Evolutionary conservation across 2,113 vertebrate species (phyloP), one percentile per base, ranked within the genome.

Genomic region (Xyliphius kryptos): DNA sequence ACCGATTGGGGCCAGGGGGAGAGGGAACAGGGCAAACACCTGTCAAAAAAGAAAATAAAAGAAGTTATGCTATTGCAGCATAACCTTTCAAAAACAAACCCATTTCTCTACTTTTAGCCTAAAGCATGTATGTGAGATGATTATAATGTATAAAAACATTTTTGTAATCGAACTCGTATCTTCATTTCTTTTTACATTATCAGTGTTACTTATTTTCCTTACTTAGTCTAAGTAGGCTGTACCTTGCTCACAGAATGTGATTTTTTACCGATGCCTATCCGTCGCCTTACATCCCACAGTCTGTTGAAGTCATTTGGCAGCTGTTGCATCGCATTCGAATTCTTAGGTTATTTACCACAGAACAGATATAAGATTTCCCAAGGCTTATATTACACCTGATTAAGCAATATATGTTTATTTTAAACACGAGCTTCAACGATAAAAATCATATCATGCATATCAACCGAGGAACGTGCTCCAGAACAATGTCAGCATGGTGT

Each of bases 1-100:
- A 81, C 80, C 82, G 81, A 81, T 83, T 83, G 80, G 80, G 79
- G 56, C 40, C 43, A 40, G 64, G 61, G 67, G 72, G 54, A 58
- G 70, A 56, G 71, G 74, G 65, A 58, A 48, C 52, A 46, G 81
- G 79, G 73, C 74, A 81, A 82, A 79, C 84, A 86, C 86, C 87
- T 89, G 70, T 57, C 50, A 60, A 60, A 71, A 72, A 75, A 17
- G 73, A 22, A 57, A 50, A 43, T n/a, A 51, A 63, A 63, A 40
- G 15, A 43, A 55, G 20, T 66, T 37, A 60, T 47, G 22, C 54
- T 9, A 15, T n/a, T 9, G 26, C 6, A 41, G 15, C 26, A 63
- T 13, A 47, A 14, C 11, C 12, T 40, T n/a, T 20, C 9, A 47
- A 15, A 55, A 13, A 21, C n/a, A 9, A 15, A 10, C 16, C 16